Conservation (phyloP, 2,113 vertebrate genomes). For the Coracopsis vasa region DNA sequence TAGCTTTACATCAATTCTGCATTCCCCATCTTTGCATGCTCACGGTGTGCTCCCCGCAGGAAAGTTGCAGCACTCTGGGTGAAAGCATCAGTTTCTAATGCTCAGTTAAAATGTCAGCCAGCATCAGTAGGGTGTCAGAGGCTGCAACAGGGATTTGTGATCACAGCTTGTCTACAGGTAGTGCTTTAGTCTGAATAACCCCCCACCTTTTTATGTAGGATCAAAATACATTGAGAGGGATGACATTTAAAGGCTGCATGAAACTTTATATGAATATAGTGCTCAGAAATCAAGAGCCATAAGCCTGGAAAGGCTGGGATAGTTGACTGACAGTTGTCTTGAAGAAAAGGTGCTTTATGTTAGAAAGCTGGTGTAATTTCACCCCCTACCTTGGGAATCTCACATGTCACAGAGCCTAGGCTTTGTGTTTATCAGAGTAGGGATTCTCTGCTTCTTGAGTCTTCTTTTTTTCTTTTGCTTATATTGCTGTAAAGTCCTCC, state of each 20-base stretch:
- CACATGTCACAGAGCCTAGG: neutral
- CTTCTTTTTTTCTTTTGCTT: neutral
- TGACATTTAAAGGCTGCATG: neutral
- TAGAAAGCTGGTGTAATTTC: neutral
- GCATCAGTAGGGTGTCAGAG: accelerated
- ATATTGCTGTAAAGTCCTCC: neutral
- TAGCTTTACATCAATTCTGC: accelerated
- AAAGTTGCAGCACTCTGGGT: accelerated
- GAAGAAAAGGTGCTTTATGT: neutral
- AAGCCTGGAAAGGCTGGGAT: neutral
- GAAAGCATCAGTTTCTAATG: accelerated
- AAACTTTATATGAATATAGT: accelerated
- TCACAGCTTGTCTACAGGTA: neutral
- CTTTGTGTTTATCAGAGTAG: neutral
- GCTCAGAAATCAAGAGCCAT: neutral
- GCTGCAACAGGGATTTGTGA: neutral
- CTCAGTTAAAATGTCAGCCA: neutral
- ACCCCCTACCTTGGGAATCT: neutral
- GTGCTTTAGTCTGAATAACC: neutral
- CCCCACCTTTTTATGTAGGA: accelerated
- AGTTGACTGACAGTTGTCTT: neutral
- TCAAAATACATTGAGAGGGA: neutral
- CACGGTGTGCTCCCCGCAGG: neutral
- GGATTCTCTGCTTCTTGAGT: neutral
- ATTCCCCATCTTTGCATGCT: neutral